Base-by-base conservation (phyloP, 2,888 invertebrate genomes). In the Drosophila histrio region DNA sequence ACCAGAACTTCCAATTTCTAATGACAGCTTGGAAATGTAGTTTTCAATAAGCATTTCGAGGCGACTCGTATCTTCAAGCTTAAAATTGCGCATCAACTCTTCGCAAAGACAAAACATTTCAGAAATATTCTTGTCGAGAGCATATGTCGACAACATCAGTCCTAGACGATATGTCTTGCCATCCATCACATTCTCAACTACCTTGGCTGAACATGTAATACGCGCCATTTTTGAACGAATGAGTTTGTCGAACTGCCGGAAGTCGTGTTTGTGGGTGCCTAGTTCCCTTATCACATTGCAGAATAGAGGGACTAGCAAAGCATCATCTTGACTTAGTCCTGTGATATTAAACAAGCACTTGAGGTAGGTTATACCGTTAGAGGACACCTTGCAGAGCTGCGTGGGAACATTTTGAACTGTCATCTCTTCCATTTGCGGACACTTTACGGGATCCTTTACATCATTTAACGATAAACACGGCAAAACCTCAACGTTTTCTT, bases 321-420 rank as follows among this genome's bases (percentile, higher is more conserved):
- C 94, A 54, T 97, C 94, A 38, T 95, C 94, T 0, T 93, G 92
- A 3, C 94, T 92, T 11, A 98, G 91, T 3, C 93, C 92, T 2
- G 94, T 93, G 0, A 95, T 95, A 82, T 96, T 95, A 9, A 97
- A 90, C 3, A 97, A 92, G 15, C 95, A 95, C 84, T 96, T 95
- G 65, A 98, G 95, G 90, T 98, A 98, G 0, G 96, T 95, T 3
- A 99, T 94, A n/a, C 96, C 97, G 90, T 98, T 98, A 0, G 97
- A 97, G 34, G 97, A 96, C 38, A 96, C 96, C 76, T 94, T 93
- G 80, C 96, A 95, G 1, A 96, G 88, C 89, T 97, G 97, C 4
- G 97, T 92, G 0, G 95, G 95, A 36, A 97, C 94, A 2, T 79
- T 50, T 13, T 82, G 74, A n/a, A 90, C 72, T 6, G 78, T 79